Evolutionary conservation across 2,888 invertebrate genomes (phyloP), one percentile per base, ranked within the genome.

Genomic region (Andrena chrysosceles): DNA sequence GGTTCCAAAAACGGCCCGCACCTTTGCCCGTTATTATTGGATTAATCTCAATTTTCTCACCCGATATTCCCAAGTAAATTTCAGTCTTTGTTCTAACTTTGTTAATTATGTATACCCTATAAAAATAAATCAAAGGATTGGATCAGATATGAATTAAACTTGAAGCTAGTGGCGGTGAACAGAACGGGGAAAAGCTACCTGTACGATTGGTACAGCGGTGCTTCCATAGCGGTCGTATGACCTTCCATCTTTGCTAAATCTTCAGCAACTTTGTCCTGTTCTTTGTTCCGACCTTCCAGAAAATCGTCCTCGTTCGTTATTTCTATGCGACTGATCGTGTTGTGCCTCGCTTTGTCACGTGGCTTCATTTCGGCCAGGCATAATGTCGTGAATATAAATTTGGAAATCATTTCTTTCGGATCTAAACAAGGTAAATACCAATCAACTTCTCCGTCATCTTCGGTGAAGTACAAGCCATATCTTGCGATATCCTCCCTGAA

Each of bases 391-490:
- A 99, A 99, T 35, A 98, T 98, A 94, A 99, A 99, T 94, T 99
- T 99, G 0, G 97, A 97, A 87, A 99, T 97, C 1, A 97, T 97
- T 94, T 99, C 99, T 81, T 96, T 96, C 16, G 97, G 95, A 92
- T 99, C 98, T 13, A 99, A 95, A 88, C 97, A 97, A 0, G 99
- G 99, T 93, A 99, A 99, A 90, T 98, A 99, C 94, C 96, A 96
- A 94, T 98, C 98, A 2, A 98, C 97, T 94, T 99, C 99, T 1
- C 99, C 99, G 92, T 99, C 98, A 91, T 99, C 99, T 94, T 99
- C 99, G 33, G 98, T 98, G 93, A 99, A 98, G 92, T 97, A 98
- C 74, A 99, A 95, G 60, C 98, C 98, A 93, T 98, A 99, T 91
- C 96, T 96, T 73, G 95, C 95, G 23, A 96, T 94, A 84, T 94